Percentiles rank a stretch among this genome's conserved stretches.
Conservation (phyloP, 1,140 invertebrate genomes). For the Lepeophtheirus salmonis region DNA sequence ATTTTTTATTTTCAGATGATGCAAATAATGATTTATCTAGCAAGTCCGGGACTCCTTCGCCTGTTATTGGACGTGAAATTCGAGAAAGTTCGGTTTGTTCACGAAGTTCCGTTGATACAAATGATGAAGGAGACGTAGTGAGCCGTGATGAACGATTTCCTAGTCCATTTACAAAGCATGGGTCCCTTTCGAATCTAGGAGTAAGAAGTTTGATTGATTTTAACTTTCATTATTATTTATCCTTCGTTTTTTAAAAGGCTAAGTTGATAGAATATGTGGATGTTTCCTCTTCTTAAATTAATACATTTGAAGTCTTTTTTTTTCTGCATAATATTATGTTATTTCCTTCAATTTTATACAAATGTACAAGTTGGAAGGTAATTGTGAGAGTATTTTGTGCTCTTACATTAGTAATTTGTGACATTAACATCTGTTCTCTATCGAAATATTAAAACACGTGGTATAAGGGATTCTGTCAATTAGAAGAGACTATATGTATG, state of each 20-base stretch:
- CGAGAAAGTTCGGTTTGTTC: conserved; percentile 12
- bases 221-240: neutral
- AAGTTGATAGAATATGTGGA: conserved; percentile 7
- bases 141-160: conserved; percentile 4
- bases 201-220: conserved; percentile 9
- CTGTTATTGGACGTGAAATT: conserved; percentile 11
- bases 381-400: no score
- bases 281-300: no score
- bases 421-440: no score
- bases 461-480: no score
- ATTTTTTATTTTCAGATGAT: conserved; percentile 16
- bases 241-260: neutral
- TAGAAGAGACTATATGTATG: no score
- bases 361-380: no score
- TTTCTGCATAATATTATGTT: no score
- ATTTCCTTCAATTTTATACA: no score
- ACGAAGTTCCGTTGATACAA: neutral
- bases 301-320: no score
- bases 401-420: no score
- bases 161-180: conserved; percentile 11
- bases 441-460: no score
- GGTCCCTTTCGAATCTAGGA: conserved; percentile 3
- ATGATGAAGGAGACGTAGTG: neutral
- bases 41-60: conserved; percentile 18
- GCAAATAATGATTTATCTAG: conserved; percentile 10